These are phyloP conservation scores for Rhopalosiphum padi DNA, from an alignment of 1,140 invertebrate genomes.

Conservation along the genomic window DNA sequence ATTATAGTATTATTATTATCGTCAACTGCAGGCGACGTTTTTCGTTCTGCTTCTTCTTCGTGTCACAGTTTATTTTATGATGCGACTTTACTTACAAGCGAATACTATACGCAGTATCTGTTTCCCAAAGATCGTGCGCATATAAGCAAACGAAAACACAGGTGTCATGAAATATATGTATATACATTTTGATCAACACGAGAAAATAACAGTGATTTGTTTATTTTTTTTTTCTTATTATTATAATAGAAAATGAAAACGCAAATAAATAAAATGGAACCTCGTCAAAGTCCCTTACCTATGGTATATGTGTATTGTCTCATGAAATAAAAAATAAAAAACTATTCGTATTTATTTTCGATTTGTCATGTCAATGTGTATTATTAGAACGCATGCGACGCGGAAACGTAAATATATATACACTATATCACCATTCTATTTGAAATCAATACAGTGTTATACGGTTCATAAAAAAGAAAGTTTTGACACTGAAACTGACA, in stretches of 20 bases:
- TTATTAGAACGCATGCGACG: neutral
- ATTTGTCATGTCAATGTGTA: slow-evolving; percentile 24
- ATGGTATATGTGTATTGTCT: neutral
- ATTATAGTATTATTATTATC: neutral
- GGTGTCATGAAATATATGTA: too few species aligned
- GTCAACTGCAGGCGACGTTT: neutral
- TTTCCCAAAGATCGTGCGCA: neutral
- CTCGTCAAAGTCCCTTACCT: neutral
- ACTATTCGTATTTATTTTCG: slow-evolving; percentile 19
- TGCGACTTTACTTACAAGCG: neutral
- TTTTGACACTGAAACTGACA: slow-evolving; percentile 5
- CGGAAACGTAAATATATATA: neutral
- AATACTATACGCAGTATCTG: neutral
- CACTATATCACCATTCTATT: neutral
- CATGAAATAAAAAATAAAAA: neutral
- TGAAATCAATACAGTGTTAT: neutral
- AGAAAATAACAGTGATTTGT: neutral
- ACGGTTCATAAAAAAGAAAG: neutral
- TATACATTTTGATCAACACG: neutral
- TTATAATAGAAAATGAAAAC: neutral
- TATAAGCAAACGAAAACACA: neutral
- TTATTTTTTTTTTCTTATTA: slow-evolving; percentile 2
- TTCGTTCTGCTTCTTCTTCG: neutral
- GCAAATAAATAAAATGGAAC: neutral
- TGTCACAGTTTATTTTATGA: neutral